These are phyloP conservation scores for Ceratina calcarata DNA, from an alignment of 1,140 invertebrate species.

Conservation along the genomic window DNA sequence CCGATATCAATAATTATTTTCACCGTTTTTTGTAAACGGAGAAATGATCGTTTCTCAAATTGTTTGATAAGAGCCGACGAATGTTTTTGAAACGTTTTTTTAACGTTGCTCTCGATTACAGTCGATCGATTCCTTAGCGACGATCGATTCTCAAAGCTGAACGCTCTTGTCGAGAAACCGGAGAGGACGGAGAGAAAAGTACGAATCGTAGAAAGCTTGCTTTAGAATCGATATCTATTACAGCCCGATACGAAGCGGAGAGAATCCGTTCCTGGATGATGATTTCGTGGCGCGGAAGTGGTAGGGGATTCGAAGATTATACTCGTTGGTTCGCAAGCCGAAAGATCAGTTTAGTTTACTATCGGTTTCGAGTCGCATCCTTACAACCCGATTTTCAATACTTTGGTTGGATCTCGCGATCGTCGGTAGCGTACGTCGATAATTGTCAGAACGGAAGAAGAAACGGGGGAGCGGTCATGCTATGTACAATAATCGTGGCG, in stretches of 20 bases:
- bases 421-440: neutral
- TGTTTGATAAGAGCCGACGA: too few relatives aligned
- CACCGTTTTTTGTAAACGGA: too few relatives aligned
- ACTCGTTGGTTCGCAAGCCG: conserved; percentile 64
- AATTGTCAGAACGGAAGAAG: too few relatives aligned
- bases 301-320: conserved; percentile 74
- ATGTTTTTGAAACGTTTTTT: too few relatives aligned
- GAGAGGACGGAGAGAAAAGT: too few relatives aligned
- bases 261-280: conserved; percentile 43
- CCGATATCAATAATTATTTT: too few relatives aligned
- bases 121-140: neutral
- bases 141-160: neutral
- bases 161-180: neutral
- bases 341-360: conserved; percentile 61
- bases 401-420: neutral
- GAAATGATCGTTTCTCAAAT: too few relatives aligned
- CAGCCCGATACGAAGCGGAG: neutral
- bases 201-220: neutral
- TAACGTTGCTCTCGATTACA: too few relatives aligned
- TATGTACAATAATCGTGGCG: neutral
- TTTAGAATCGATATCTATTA: neutral
- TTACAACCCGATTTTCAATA: conserved; percentile 6
- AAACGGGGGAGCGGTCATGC: too few relatives aligned
- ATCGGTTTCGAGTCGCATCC: conserved; percentile 37
- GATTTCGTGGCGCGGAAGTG: conserved; percentile 65